Conservation (phyloP, 2,113 vertebrate genomes). For the Tyto alba region DNA sequence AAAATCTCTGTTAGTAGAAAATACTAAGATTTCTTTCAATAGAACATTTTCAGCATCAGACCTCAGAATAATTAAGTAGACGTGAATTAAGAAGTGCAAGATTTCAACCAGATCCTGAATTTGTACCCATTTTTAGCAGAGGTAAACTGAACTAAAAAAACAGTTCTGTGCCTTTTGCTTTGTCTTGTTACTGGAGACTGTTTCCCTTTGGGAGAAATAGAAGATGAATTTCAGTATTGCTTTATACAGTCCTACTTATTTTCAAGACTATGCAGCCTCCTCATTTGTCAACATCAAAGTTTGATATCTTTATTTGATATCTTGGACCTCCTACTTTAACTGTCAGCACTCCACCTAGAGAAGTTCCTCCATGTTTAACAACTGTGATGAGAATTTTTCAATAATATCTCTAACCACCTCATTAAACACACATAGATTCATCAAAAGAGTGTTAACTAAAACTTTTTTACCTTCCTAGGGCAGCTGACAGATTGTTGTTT, state of each 20-base stretch:
- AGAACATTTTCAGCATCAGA: neutral
- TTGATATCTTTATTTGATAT: neutral
- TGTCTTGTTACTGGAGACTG: neutral
- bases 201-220: neutral
- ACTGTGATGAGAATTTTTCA: neutral
- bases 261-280: neutral
- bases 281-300: neutral
- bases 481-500: neutral
- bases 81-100: neutral
- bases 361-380: neutral
- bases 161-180: fast-evolving
- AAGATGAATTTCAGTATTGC: neutral
- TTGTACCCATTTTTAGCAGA: neutral
- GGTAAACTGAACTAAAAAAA: neutral
- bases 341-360: neutral
- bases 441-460: neutral
- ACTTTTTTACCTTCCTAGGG: neutral
- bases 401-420: neutral
- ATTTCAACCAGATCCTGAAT: neutral
- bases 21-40: neutral
- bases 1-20: neutral
- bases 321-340: neutral
- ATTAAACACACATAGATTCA: neutral
- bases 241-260: neutral
- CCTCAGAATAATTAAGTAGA: neutral